These are phyloP conservation scores for Ellobium chinense DNA, from an alignment of 2,888 invertebrate species.

Conservation along the genomic window DNA sequence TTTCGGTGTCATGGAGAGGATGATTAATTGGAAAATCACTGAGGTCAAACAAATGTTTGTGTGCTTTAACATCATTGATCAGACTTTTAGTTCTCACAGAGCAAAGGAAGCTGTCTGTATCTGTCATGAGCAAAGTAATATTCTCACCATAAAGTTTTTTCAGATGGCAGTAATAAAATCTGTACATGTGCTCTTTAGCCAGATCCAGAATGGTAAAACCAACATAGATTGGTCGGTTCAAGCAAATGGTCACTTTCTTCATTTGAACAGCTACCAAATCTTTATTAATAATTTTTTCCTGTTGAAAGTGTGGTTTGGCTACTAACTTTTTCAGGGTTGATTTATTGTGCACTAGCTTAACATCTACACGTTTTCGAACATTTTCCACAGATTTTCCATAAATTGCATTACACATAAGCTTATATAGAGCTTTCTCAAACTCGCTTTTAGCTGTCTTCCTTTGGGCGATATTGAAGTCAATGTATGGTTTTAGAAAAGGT, in stretches of 20 bases:
- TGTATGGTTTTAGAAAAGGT: slow-evolving; percentile 73
- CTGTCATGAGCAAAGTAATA: neutral
- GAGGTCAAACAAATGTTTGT: neutral
- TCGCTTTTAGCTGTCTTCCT: slow-evolving; percentile 65
- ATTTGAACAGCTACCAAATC: neutral
- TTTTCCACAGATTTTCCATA: neutral
- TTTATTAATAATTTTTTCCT: neutral
- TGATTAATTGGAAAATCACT: neutral
- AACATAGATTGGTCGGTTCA: neutral
- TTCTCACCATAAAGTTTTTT: neutral
- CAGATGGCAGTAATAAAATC: neutral
- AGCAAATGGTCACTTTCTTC: neutral
- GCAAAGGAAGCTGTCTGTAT: neutral
- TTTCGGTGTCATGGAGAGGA: neutral
- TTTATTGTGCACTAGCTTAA: neutral
- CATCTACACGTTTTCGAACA: neutral
- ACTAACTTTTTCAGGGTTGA: neutral
- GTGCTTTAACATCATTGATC: neutral
- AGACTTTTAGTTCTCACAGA: neutral
- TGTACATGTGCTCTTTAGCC: neutral
- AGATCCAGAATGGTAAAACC: neutral
- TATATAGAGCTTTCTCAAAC: slow-evolving; percentile 72
- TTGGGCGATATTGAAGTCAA: slow-evolving; percentile 59
- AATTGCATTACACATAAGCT: neutral
- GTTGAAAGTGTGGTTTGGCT: neutral